Percentiles rank a stretch among this genome's conserved stretches.
Conservation (phyloP, 2,888 invertebrate species). For the Hirtodrosophila confusa region DNA sequence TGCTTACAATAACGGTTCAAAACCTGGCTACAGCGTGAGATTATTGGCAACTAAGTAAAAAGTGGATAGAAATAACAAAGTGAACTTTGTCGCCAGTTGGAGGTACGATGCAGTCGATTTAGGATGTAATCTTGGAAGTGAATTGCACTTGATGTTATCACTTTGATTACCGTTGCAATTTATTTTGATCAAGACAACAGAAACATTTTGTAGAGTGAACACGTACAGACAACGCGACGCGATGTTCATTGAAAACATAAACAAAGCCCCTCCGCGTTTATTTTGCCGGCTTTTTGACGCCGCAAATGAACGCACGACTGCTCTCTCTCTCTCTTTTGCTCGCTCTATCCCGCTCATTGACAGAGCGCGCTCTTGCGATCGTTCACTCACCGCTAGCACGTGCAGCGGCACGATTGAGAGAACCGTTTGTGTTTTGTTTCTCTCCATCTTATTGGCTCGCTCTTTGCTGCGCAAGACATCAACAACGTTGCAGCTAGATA, state of each 20-base stretch:
- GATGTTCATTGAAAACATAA: constrained; percentile 49
- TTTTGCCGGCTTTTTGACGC: constrained; percentile 67
- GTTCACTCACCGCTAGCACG: too few relatives aligned
- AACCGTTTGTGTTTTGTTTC: background rate
- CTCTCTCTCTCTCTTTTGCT: background rate
- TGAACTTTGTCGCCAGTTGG: too few relatives aligned
- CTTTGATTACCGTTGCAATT: constrained; percentile 11
- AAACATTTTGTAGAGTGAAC: background rate
- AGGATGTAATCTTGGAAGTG: background rate
- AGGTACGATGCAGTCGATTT: too few relatives aligned
- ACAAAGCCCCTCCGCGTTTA: constrained; percentile 58
- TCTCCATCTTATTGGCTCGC: constrained; percentile 5
- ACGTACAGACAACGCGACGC: background rate
- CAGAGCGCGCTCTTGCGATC: too few relatives aligned
- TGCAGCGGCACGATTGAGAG: too few relatives aligned
- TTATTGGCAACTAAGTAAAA: background rate
- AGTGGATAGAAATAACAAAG: background rate
- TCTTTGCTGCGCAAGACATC: constrained; percentile 12
- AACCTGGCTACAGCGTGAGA: constrained; percentile 16
- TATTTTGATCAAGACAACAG: background rate
- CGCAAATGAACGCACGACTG: constrained; percentile 25
- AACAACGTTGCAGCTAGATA: constrained; percentile 10
- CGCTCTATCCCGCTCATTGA: constrained; percentile 2
- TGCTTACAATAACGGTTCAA: constrained; percentile 53
- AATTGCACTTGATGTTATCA: constrained; percentile 14